phyloP scores from a whole-genome alignment of 1,140 invertebrate species.

The Lepidurus arcticus region DNA sequence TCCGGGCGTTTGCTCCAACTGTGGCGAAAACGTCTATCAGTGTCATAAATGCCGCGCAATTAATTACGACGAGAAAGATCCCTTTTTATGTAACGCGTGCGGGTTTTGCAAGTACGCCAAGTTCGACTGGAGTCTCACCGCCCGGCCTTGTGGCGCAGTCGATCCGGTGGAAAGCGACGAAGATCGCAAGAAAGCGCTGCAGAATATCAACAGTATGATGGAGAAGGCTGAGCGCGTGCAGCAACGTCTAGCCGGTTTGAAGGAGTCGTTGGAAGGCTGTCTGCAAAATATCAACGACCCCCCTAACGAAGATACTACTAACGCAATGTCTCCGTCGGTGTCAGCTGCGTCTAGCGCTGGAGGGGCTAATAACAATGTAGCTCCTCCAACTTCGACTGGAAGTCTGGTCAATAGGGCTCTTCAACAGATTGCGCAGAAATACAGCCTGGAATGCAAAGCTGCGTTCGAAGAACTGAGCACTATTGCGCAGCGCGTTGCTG shows the following conservation, averaged over 20 bases:
- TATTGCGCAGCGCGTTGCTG: constrained; percentile 83
- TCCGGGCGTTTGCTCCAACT: constrained; percentile 94
- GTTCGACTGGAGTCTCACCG: constrained; percentile 88
- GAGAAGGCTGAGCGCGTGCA: constrained; percentile 94
- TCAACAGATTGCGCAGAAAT: constrained; percentile 72
- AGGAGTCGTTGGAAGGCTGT: constrained; percentile 30
- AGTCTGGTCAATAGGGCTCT: constrained; percentile 50
- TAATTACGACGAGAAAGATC: constrained; percentile 98
- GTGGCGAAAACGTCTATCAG: constrained; percentile 97
- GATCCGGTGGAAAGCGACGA: constrained; percentile 96
- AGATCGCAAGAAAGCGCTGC: constrained; percentile 89
- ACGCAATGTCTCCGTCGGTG: background rate
- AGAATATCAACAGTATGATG: constrained; percentile 77
- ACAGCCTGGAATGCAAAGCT: constrained; percentile 88
- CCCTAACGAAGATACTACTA: background rate
- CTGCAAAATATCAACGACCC: constrained; percentile 27
- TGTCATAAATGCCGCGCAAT: constrained; percentile 97
- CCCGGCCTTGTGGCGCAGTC: constrained; percentile 85
- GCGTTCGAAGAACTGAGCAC: constrained; percentile 94
- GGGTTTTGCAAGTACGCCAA: constrained; percentile 99
- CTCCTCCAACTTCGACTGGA: constrained; percentile 59
- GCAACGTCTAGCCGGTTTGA: constrained; percentile 64
- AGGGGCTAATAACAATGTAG: constrained; percentile 28
- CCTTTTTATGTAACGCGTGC: constrained; percentile 95
- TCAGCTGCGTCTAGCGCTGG: constrained; percentile 26